Base-by-base conservation (phyloP, 2,797 vertebrate species). In the Taenioides sp. region DNA sequence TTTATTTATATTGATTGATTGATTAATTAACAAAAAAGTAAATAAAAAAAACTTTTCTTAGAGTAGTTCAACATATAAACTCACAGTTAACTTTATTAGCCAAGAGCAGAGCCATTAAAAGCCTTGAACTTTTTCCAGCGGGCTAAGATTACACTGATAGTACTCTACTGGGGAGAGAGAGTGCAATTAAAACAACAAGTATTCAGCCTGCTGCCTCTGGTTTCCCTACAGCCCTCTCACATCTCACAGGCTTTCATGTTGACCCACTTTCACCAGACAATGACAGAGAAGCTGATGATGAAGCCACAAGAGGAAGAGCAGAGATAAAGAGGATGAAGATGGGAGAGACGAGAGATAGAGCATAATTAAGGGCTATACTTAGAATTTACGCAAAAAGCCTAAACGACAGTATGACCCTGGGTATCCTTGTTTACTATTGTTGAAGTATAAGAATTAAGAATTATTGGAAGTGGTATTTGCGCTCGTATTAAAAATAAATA, bases 221-320 rank as follows among this genome's bases (percentile, higher is more conserved):
- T 62, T 20, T 63, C 34, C 61, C 65, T 34, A 9, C 49, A 31
- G 65, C 81, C 72, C 64, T 76, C 74, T 76, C 73, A 80, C 70
- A 85, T 84, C 80, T 69, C 75, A 80, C 78, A 72, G 69, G 75
- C 85, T 90, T 90, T 91, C 72, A 87, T 87, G 86, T 90, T 90
- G 88, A 91, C 89, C 87, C 86, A 89, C 71, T 91, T 91, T 80
- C 80, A 75, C 67, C 27, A 67, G 49, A 77, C 64, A 75, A 77
- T 64, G 67, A 79, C 72, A 84, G 74, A 76, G 73, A 76, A 71
- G 65, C 71, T 80, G 73, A 69, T 55, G 69, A 74, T 71, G 80
- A 71, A 75, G 40, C 74, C 57, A 81, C 70, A 2, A 71, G 71
- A 62, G 69, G 17, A 67, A 47, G 31, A 71, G 65, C 61, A 11